Base-by-base conservation (phyloP, 23 tunicate species). In the Trididemnum nubilum region DNA sequence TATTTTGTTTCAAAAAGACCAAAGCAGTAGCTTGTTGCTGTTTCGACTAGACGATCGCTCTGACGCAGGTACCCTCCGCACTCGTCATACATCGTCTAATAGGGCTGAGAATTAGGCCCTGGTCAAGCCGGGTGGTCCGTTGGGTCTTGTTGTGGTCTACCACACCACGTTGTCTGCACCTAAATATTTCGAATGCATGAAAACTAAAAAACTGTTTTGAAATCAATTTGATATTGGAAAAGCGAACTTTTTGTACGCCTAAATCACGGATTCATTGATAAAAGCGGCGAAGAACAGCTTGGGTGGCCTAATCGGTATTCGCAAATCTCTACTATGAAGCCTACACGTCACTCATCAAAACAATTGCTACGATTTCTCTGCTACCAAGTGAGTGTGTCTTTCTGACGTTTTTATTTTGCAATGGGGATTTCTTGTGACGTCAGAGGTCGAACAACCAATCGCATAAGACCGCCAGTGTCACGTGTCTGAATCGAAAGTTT, bases 341-440 rank as follows among this genome's bases (percentile, higher is more conserved):
- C 54, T 26, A 22, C 67, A 61, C 67, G 67, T 61, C 67, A 61
- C 4, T 61, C 67, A 61, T 23, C 67, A 61, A 21, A 5, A 26
- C 67, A 24, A 61, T 61, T 26, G 67, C 15, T 49, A 49, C 57
- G 57, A 12, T 9, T 49, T 63, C 23, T 67, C 76, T 19, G 38
- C 76, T 2, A 7, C 33, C 63, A 73, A 73, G 79, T 39, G 32
- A 73, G 59, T 38, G 74, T 67, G 22, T 4, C 38, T 30, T 33
- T 12, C n/a, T 67, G 74, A 67, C 74, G 74, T 67, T 38, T 3
- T 33, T 23, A 21, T 24, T 5, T 33, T 33, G 9, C 37, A 7
- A 7, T 33, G 74, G 74, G 74, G 38, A 67, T 67, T 33, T 67
- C n/a, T 67, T 31, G n/a, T 67, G 74, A 67, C 74, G 74, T 67